phyloP scores from a whole-genome alignment of 2,888 invertebrate species.

The Trachelus troglodyta region DNA sequence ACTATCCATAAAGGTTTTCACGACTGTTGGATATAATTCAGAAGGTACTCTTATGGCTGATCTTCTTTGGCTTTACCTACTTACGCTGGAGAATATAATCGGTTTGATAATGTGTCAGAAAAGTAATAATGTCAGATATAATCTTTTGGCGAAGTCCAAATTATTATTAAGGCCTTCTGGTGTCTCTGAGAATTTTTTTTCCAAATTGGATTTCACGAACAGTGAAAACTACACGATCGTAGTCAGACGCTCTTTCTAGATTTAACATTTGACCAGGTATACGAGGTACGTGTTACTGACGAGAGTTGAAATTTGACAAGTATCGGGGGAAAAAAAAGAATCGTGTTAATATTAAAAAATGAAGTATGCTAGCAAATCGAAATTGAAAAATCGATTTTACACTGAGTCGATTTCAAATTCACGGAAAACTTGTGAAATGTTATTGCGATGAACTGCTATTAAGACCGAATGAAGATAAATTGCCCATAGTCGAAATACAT shows the following conservation, averaged over 20 bases:
- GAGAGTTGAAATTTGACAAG: not conserved
- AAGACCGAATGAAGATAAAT: not conserved
- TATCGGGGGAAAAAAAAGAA: not conserved
- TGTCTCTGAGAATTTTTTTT: not conserved
- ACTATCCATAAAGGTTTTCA: not conserved
- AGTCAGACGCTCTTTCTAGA: not conserved
- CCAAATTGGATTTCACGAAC: not conserved
- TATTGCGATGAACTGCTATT: not conserved
- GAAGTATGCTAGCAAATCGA: not conserved
- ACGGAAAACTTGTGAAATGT: not conserved
- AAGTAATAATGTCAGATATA: not conserved
- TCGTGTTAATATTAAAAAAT: not conserved
- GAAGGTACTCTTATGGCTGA: not conserved
- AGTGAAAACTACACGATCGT: not conserved
- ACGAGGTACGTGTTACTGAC: not conserved
- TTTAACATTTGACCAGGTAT: not conserved
- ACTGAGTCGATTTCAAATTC: not conserved
- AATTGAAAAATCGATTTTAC: not conserved
- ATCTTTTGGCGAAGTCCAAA: not conserved
- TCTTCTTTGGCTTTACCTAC: not conserved
- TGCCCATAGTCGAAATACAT: not conserved
- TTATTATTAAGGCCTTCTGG: not conserved
- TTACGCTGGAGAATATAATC: not conserved
- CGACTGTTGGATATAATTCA: not conserved
- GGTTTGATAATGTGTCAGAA: not conserved